Evolutionary conservation across 2,888 invertebrate species (phyloP).

Genomic region (Melanotus villosus): DNA sequence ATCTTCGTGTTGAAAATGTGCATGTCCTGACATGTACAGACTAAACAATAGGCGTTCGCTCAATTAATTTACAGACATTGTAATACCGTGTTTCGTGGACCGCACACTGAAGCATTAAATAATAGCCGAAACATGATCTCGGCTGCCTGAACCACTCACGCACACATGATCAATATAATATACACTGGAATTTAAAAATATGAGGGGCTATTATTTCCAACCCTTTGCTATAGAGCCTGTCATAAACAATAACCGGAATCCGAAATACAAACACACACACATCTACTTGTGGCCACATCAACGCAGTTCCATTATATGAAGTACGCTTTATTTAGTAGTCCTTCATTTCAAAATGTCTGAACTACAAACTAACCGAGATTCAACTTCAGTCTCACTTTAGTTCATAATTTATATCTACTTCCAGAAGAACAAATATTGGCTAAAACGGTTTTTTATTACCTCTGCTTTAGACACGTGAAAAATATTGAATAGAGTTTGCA

Average conservation of each 20-base stretch:
- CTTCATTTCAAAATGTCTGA: constrained; percentile 21
- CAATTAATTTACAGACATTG: constrained; percentile 50
- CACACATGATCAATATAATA: constrained; percentile 53
- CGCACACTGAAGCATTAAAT: constrained; percentile 47
- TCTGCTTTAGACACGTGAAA: no score
- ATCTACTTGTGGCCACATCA: constrained; percentile 39
- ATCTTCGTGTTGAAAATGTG: constrained; percentile 26
- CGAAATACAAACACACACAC: constrained; percentile 42
- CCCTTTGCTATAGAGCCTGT: constrained; percentile 56
- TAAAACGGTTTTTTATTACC: no score
- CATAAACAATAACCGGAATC: constrained; percentile 57
- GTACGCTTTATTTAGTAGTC: constrained; percentile 16
- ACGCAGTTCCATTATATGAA: constrained; percentile 36
- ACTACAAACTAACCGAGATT: neutral
- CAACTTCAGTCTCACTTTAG: neutral
- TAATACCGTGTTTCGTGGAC: constrained; percentile 46
- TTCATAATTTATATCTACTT: neutral
- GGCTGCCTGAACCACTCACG: constrained; percentile 46
- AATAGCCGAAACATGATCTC: constrained; percentile 53
- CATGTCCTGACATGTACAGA: constrained; percentile 29
- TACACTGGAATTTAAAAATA: constrained; percentile 57
- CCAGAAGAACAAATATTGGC: neutral
- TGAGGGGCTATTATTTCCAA: constrained; percentile 57
- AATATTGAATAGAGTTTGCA: no score
- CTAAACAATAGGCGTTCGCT: constrained; percentile 48